These are phyloP conservation scores for Osmerus eperlanus DNA, from an alignment of 2,113 vertebrate species.

Conservation along the genomic window DNA sequence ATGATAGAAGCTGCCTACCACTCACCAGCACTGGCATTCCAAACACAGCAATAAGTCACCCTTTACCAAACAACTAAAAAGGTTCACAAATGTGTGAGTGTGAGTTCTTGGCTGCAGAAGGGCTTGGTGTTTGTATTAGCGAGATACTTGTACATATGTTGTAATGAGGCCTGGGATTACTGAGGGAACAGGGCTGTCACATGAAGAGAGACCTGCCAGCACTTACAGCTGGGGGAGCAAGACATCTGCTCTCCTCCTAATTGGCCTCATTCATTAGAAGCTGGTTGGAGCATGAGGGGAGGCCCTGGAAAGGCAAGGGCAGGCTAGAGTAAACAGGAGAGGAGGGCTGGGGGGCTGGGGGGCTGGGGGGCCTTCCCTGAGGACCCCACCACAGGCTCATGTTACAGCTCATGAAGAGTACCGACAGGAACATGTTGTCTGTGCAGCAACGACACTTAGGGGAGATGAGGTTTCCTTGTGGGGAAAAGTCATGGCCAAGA, in stretches of 20 bases:
- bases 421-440: neutral
- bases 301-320: neutral
- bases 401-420: conserved; percentile 10
- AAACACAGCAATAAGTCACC: too few species aligned
- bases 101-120: neutral
- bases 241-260: conserved; percentile 44
- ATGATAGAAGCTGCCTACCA: neutral
- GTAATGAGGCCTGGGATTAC: conserved; percentile 30
- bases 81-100: neutral
- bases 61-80: neutral
- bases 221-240: conserved; percentile 20
- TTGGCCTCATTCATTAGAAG: conserved; percentile 44
- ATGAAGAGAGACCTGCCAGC: conserved; percentile 42
- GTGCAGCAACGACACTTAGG: too few species aligned
- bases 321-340: neutral
- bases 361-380: conserved; percentile 12
- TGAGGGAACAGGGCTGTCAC: conserved; percentile 32
- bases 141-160: conserved; percentile 2
- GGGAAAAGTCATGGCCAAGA: neutral
- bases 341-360: conserved; percentile 10
- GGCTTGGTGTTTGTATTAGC: too few species aligned
- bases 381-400: conserved; percentile 15
- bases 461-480: neutral
- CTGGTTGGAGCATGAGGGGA: conserved; percentile 19
- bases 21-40: too few species aligned